A percentile compares a stretch with the other conserved stretches of the same genome.
These are phyloP conservation scores for Orius laevigatus DNA, from an alignment of 1,140 invertebrate genomes.

Conservation along the genomic window DNA sequence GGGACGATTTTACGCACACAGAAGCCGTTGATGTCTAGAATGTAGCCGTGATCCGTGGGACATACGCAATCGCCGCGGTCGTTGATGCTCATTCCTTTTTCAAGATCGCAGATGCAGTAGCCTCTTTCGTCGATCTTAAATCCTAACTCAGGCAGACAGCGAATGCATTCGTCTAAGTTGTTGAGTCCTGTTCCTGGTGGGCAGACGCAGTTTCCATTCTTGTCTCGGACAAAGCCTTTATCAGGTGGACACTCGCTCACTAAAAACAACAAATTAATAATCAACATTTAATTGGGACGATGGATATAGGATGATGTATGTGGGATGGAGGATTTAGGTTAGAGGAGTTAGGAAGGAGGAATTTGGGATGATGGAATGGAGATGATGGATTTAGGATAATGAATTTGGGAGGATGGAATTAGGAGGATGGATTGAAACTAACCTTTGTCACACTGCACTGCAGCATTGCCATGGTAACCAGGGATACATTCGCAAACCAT, in stretches of 20 bases:
- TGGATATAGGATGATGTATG: neutral
- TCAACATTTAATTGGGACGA: neutral
- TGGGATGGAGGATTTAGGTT: neutral
- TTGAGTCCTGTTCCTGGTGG: constrained; percentile 58
- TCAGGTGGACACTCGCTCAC: constrained; percentile 46
- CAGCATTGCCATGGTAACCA: constrained; percentile 66
- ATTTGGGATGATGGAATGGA: neutral
- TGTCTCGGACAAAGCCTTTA: constrained; percentile 50
- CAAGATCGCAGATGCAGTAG: constrained; percentile 60
- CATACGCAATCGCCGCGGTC: constrained; percentile 63
- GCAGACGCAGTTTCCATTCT: constrained; percentile 55
- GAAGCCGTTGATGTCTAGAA: constrained; percentile 37
- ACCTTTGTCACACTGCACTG: constrained; percentile 55
- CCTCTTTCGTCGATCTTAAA: constrained; percentile 57
- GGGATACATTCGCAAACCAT: constrained; percentile 79
- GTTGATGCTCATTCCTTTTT: constrained; percentile 54
- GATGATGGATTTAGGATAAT: too few species aligned
- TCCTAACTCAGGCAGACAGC: constrained; percentile 51
- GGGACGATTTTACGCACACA: constrained; percentile 38
- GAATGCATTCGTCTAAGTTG: constrained; percentile 53
- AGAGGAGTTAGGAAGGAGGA: neutral
- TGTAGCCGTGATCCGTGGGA: constrained; percentile 50
- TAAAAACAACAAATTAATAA: constrained; percentile 23
- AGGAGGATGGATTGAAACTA: too few species aligned
- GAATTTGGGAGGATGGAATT: too few species aligned